Evolutionary conservation across 92 coral and sea anemone species (phyloP), one percentile per base, ranked within the genome.

Genomic region (Isaurus tuberculatus): DNA sequence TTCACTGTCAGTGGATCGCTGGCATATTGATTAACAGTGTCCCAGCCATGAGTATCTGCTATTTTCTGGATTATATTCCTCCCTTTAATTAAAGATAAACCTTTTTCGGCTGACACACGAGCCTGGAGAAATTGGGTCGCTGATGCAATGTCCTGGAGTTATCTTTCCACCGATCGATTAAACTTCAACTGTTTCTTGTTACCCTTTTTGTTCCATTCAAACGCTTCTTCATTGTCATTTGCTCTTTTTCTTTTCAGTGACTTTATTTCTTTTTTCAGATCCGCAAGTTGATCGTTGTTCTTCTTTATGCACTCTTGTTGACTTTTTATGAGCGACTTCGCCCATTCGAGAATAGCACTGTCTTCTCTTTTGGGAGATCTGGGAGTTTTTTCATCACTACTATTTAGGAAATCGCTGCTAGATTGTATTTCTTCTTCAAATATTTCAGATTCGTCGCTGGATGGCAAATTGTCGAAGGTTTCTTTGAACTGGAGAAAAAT

Each of bases 11-110:
- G 2, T 15, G 27, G 65, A 25, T 58, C 65, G 65, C 65, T 15
- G 29, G n/a, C n/a, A 58, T 58, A 58, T n/a, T 25, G 65, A 58
- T 58, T 58, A 5, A 58, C 65, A 58, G 65, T 58, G 65, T 58
- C 65, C 65, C 65, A 58, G 29, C 65, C 65, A 58, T 58, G 65
- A n/a, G 26, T 4, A 25, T 58, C 65, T 27, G 65, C 27, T n/a
- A 58, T 15, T 46, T 46, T 46, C 10, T 4, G 53, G 65, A 58
- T n/a, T 58, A 6, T 58, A 25, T 58, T 58, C 65, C 65, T 4
- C 23, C 11, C 65, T 58, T 58, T 58, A 2, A 58, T 3, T 58
- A 58, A 58, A 58, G 6, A 15, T 27, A 58, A 58, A 58, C 27
- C 26, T 58, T 58, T 25, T 25, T 58, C 65, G 11, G 65, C 27